These are phyloP conservation scores for Montipora sp. DNA, from an alignment of 64 coral and sea anemone species.

Conservation along the genomic window DNA sequence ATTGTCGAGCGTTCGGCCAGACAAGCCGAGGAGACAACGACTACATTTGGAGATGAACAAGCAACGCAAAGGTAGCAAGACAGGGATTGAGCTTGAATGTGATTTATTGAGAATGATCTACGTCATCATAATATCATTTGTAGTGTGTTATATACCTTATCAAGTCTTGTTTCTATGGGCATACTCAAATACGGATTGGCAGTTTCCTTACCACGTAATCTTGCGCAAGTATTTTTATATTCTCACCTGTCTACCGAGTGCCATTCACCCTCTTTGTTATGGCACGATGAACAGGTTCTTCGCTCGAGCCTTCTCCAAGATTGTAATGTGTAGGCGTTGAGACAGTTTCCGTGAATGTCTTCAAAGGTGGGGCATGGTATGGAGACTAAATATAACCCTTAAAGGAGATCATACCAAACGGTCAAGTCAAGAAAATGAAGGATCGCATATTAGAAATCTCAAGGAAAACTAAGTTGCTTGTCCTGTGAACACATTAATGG, in stretches of 20 bases:
- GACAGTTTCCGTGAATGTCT: neutral
- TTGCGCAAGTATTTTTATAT: conserved; percentile 63
- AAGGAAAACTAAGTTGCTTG: too few relatives aligned
- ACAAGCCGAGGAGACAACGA: neutral
- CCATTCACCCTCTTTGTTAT: conserved; percentile 88
- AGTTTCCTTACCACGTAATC: conserved; percentile 40
- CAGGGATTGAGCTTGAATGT: conserved; percentile 47
- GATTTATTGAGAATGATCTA: conserved; percentile 94
- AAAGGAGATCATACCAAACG: too few relatives aligned
- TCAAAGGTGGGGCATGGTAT: neutral
- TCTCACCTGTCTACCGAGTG: conserved; percentile 71
- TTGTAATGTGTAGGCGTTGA: conserved; percentile 46
- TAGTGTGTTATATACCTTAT: conserved; percentile 79
- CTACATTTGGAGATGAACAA: neutral
- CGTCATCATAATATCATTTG: conserved; percentile 76
- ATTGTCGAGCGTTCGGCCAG: neutral
- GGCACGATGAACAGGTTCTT: conserved; percentile 84
- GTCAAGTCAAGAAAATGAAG: too few relatives aligned
- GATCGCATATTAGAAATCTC: too few relatives aligned
- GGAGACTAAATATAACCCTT: neutral
- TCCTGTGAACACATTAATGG: too few relatives aligned
- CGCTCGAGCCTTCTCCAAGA: conserved; percentile 31
- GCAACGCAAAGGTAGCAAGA: neutral
- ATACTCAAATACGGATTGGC: neutral
- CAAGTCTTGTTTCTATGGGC: conserved; percentile 65